Conservation (phyloP, 1,140 invertebrate species). For the Drosophila kanapiae region DNA sequence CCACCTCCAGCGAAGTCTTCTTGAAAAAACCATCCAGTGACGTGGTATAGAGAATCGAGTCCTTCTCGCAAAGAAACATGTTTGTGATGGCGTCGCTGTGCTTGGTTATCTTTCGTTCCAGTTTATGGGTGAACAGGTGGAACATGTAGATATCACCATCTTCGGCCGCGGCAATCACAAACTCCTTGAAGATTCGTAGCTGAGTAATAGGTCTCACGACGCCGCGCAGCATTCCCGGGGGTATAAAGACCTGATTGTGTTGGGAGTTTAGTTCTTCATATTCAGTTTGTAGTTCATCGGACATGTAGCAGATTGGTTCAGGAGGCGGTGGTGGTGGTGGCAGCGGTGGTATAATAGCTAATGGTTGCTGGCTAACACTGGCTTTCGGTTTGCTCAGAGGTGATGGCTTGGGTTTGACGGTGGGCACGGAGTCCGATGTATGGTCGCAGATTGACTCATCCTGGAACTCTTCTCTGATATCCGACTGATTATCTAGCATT, state of each 20-base stretch:
- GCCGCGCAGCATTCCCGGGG: conserved; percentile 50
- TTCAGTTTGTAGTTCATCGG: conserved; percentile 30
- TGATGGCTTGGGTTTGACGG: conserved; percentile 14
- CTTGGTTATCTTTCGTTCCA: conserved; percentile 85
- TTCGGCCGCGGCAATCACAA: conserved; percentile 86
- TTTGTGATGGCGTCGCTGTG: conserved; percentile 82
- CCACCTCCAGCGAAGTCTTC: conserved; percentile 71
- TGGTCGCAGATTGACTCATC: not conserved
- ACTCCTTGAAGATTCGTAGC: conserved; percentile 58
- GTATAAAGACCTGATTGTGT: conserved; percentile 31
- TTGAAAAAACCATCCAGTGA: conserved; percentile 81
- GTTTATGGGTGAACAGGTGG: conserved; percentile 83
- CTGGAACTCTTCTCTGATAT: not conserved
- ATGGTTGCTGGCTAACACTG: conserved; percentile 22
- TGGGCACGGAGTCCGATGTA: not conserved
- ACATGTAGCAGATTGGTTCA: conserved; percentile 37
- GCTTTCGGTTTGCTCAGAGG: conserved; percentile 19
- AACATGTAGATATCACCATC: conserved; percentile 87
- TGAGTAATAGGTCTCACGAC: conserved; percentile 71
- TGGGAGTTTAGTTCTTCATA: not conserved
- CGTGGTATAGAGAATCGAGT: conserved; percentile 68
- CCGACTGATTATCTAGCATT: not conserved
- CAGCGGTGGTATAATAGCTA: conserved; percentile 63
- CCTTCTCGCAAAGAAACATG: conserved; percentile 64
- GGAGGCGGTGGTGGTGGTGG: conserved; percentile 63